These are phyloP conservation scores for Felis catus DNA, from an alignment of 2,113 vertebrate species.

Conservation along the genomic window F.catus_Fca126_mat1.0 CM031415.1:16119501-16120000, in stretches of 20 bases:
- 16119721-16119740: constrained; percentile 32
- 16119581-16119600: background rate
- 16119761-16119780: background rate
- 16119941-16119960: constrained; percentile 52
- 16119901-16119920: constrained; percentile 19
- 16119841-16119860: constrained; percentile 67
- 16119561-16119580: background rate
- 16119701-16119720: background rate
- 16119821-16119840: constrained; percentile 66
- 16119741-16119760: constrained; percentile 66
- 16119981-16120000: constrained; percentile 21
- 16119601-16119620: background rate
- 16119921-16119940: constrained; percentile 53
- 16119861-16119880: constrained; percentile 54
- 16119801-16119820: constrained; percentile 61
- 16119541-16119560: background rate
- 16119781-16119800: background rate
- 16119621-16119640: background rate
- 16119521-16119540: constrained; percentile 39
- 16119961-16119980: constrained; percentile 15
- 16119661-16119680: background rate
- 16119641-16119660: background rate
- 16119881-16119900: constrained; percentile 50
- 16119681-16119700: background rate
- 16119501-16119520: background rate